phyloP scores from a whole-genome alignment of 2,113 vertebrate species.

The Piliocolobus tephrosceles region DNA sequence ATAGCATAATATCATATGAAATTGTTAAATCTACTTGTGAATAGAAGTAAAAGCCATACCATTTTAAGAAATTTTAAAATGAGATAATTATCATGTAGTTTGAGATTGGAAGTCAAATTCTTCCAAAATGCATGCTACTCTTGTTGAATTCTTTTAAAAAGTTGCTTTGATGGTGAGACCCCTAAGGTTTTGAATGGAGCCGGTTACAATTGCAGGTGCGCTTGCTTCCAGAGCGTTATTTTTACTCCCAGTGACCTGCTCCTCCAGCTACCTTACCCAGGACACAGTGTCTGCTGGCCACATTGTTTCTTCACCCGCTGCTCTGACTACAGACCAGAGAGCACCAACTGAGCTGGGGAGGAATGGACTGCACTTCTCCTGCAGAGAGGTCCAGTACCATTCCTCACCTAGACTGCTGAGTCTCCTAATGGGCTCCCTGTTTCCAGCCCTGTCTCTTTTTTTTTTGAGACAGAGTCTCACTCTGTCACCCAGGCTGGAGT shows the following conservation, averaged over 20 bases:
- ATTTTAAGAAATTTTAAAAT: conserved; percentile 46
- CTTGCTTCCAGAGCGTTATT: not conserved
- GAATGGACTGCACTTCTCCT: too few species aligned
- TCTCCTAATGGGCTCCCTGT: not conserved
- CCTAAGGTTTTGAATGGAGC: too few species aligned
- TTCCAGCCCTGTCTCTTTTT: not conserved
- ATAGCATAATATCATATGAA: conserved; percentile 37
- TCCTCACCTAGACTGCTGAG: not conserved
- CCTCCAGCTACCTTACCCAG: not conserved
- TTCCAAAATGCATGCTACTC: not conserved
- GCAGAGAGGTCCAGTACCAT: not conserved
- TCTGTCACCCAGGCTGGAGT: too few species aligned
- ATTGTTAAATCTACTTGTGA: conserved; percentile 43
- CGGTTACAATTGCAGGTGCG: too few species aligned
- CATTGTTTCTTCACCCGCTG: accelerated
- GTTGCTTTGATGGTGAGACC: not conserved
- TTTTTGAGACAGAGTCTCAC: too few species aligned
- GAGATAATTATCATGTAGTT: conserved; percentile 14
- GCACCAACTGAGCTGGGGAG: not conserved
- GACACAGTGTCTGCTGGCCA: not conserved
- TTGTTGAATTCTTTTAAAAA: not conserved
- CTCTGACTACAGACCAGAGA: not conserved
- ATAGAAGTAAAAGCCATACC: not conserved
- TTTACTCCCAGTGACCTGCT: not conserved
- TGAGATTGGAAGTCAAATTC: not conserved